These are phyloP conservation scores for Neostethus bicornis DNA, from an alignment of 2,797 vertebrate species.

Conservation along the genomic window DNA sequence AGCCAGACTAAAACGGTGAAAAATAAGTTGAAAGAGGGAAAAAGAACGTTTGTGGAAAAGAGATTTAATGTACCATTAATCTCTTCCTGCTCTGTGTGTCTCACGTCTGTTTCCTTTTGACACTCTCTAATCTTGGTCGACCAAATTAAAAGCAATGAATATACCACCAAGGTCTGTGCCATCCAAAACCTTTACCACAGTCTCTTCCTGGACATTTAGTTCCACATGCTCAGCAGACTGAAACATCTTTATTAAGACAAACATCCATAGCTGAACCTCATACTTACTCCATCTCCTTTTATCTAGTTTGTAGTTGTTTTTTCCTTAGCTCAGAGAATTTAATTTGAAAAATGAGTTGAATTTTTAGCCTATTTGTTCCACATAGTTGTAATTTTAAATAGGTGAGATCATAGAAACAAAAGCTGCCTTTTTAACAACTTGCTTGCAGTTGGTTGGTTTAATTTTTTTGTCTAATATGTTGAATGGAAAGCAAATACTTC, in stretches of 20 bases:
- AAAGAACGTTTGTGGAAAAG: slow-evolving; percentile 36
- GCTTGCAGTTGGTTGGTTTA: no score
- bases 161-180: slow-evolving; percentile 48
- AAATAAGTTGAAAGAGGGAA: slow-evolving; percentile 44
- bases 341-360: not conserved
- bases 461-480: no score
- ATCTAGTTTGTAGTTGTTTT: not conserved
- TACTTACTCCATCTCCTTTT: not conserved
- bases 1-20: slow-evolving; percentile 38
- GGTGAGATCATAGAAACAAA: not conserved
- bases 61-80: slow-evolving; percentile 46
- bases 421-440: no score
- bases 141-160: slow-evolving; percentile 64
- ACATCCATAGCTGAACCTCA: not conserved
- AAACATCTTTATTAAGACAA: not conserved
- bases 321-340: not conserved
- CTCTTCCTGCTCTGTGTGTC: slow-evolving; percentile 31
- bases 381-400: not conserved
- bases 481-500: no score
- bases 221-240: slow-evolving; percentile 38
- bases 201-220: slow-evolving; percentile 27
- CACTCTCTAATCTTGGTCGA: slow-evolving; percentile 63
- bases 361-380: not conserved
- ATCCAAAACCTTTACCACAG: slow-evolving; percentile 55
- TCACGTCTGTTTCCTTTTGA: slow-evolving; percentile 53